These are phyloP conservation scores for Propithecus coquereli DNA, from an alignment of 2,113 vertebrate species.

Conservation along the genomic window DNA sequence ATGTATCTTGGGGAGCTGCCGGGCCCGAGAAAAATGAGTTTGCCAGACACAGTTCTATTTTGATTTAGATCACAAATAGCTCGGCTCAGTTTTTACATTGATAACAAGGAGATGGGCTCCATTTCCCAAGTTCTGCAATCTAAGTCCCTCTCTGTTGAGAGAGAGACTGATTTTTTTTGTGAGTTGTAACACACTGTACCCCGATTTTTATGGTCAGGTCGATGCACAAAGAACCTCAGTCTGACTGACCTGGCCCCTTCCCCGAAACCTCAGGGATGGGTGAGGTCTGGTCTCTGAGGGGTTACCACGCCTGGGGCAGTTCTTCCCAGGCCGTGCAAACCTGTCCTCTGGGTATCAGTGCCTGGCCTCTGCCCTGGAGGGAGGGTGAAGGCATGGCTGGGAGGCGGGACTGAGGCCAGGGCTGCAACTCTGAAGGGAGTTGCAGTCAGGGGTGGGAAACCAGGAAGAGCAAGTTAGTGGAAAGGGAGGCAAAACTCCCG, in stretches of 20 bases:
- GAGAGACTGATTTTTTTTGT: background rate
- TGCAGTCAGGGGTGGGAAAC: background rate
- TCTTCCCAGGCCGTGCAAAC: background rate
- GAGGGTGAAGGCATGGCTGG: background rate
- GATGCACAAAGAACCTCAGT: background rate
- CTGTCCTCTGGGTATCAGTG: background rate
- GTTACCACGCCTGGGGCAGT: background rate
- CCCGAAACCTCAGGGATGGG: background rate
- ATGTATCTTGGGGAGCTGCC: slow-evolving; percentile 65
- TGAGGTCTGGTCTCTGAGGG: background rate
- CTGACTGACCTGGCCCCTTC: background rate
- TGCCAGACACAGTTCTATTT: slow-evolving; percentile 65
- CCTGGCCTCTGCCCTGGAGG: background rate
- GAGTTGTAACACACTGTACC: background rate
- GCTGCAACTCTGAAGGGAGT: background rate
- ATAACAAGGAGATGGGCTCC: slow-evolving; percentile 44
- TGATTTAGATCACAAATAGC: slow-evolving; percentile 66
- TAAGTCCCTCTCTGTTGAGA: background rate
- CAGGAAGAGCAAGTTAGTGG: background rate
- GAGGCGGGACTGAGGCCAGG: background rate
- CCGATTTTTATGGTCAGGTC: background rate
- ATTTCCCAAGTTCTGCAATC: slow-evolving; percentile 56
- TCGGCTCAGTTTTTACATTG: slow-evolving; percentile 67
- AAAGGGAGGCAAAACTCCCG: background rate
- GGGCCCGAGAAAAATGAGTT: slow-evolving; percentile 76